Evolutionary conservation across 2,113 vertebrate species (phyloP), one percentile per base, ranked within the genome.

Genomic region (Chloroceryle aenea): DNA sequence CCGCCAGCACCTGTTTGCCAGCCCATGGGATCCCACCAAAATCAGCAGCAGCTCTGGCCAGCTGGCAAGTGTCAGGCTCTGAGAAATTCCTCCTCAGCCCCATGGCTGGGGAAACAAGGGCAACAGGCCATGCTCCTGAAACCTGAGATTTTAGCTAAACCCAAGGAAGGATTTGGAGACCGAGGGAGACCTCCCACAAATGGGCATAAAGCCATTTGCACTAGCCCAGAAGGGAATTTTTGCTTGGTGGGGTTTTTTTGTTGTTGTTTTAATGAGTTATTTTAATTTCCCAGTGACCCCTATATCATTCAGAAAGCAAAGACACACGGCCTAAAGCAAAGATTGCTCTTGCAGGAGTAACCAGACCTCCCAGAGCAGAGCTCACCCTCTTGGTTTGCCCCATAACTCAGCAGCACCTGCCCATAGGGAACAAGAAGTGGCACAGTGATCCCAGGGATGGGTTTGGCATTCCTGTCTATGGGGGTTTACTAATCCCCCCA

Each of bases 131-230:
- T 0, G 1, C 63, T 94, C 82, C 79, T 74, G 93, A 94, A 96
- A 95, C 56, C 64, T 61, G 93, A 96, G 91, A 95, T 55, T 56
- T 34, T 81, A 42, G 53, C 58, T 13, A 69, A 87, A 80, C 14
- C 82, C 87, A 21, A 14, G 29, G 36, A 62, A 53, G 79, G 85
- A 85, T 83, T 90, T 7, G 17, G 63, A 86, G 63, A 76, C 38
- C 12, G 2, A 79, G 67, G 0, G 0, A 86, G 95, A 96, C 96
- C 95, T 94, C 93, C 93, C 86, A 71, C 27, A 14, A 64, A 43
- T 0, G 0, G 69, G 77, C 86, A 76, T 2, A 69, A 36, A 0
- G 0, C 72, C 30, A 17, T 45, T 50, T 52, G 63, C 79, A 64
- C 73, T 18, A 4, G 22, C 27, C 38, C 79, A 83, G 50, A 14